Evolutionary conservation across 1,140 invertebrate species (phyloP).

Genomic region (Drosophila guanche): DNA sequence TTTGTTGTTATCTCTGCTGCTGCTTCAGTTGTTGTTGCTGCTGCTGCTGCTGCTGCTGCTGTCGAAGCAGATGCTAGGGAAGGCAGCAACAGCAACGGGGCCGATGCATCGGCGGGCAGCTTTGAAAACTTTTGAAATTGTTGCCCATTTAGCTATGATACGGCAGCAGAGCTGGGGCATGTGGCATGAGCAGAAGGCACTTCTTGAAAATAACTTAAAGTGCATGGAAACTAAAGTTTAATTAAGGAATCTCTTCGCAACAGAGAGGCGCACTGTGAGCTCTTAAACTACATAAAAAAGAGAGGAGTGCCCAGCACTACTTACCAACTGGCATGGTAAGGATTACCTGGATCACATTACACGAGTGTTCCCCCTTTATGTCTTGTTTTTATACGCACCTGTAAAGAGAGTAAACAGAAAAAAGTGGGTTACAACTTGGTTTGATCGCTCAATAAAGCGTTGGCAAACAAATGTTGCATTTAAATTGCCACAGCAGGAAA

Average conservation of each 20-base stretch:
- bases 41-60: constrained; percentile 29
- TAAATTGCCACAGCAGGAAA: constrained; percentile 40
- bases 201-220: constrained; percentile 54
- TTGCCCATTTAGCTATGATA: constrained; percentile 67
- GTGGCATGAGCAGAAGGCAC: constrained; percentile 19
- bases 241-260: constrained; percentile 61
- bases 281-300: constrained; percentile 29
- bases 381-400: constrained; percentile 60
- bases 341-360: constrained; percentile 6
- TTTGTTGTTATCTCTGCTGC: constrained; percentile 63
- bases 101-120: constrained; percentile 27
- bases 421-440: constrained; percentile 32
- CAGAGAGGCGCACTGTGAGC: constrained; percentile 1
- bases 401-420: constrained; percentile 53
- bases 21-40: constrained; percentile 25
- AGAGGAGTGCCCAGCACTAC: constrained; percentile 9
- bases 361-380: background rate
- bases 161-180: constrained; percentile 1
- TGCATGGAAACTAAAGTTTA: constrained; percentile 59
- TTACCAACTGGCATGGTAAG: constrained; percentile 2
- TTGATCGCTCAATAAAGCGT: constrained; percentile 49
- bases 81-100: too few species aligned
- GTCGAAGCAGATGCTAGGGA: constrained; percentile 53
- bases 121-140: constrained; percentile 69
- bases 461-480: constrained; percentile 42